Evolutionary conservation across 2,797 vertebrate species (phyloP).

Genomic region (Labeo calbasu): DNA sequence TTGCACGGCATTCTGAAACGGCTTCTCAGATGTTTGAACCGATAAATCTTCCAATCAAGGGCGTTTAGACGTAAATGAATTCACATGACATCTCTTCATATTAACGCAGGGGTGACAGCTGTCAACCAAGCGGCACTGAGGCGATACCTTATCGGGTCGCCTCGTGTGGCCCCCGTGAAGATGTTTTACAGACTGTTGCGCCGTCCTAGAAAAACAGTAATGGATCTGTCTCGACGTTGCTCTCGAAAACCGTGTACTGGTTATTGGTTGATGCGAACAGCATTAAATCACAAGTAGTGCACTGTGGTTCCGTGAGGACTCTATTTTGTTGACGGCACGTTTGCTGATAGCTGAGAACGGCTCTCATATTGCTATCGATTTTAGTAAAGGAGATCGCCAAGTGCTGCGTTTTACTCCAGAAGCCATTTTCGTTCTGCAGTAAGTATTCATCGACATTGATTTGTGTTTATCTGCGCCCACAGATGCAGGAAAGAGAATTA

Average conservation of each 20-base stretch:
- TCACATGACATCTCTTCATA: constrained; percentile 32
- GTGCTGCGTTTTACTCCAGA: constrained; percentile 44
- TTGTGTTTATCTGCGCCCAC: constrained; percentile 24
- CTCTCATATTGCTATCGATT: constrained; percentile 57
- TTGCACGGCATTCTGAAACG: constrained; percentile 6
- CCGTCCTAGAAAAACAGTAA: constrained; percentile 25
- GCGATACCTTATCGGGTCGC: constrained; percentile 9
- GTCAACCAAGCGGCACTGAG: constrained; percentile 17
- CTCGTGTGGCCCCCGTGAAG: constrained; percentile 26
- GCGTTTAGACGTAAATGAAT: constrained; percentile 24
- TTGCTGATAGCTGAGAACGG: constrained; percentile 39
- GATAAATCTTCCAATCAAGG: constrained; percentile 45
- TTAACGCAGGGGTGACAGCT: constrained; percentile 16
- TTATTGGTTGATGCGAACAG: constrained; percentile 41
- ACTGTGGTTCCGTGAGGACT: constrained; percentile 33
- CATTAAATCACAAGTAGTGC: constrained; percentile 29
- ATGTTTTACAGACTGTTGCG: constrained; percentile 20
- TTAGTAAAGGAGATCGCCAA: constrained; percentile 33
- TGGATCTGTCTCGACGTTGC: constrained; percentile 9
- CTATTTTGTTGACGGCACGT: constrained; percentile 33
- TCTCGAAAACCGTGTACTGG: constrained; percentile 5
- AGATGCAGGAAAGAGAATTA: background rate
- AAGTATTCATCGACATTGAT: constrained; percentile 28
- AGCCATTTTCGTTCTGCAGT: constrained; percentile 25
- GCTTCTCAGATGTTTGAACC: constrained; percentile 25